Percentiles rank a stretch among this genome's conserved stretches.
Evolutionary conservation across 2,888 invertebrate genomes (phyloP).

Genomic region (Pterobdella sp.): DNA sequence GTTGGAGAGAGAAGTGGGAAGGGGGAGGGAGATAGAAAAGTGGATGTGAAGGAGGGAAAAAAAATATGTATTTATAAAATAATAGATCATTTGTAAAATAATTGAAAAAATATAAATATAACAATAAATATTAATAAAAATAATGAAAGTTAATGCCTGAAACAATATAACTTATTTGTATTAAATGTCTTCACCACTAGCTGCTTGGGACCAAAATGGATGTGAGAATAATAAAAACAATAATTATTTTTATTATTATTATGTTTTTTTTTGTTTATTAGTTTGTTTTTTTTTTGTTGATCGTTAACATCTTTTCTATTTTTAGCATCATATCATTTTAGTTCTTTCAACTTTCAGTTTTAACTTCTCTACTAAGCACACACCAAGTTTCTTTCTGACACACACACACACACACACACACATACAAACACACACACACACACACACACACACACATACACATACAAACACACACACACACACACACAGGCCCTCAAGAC

Average conservation of each 20-base stretch:
- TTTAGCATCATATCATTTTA: neutral
- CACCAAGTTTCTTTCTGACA: neutral
- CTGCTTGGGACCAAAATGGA: slow-evolving; percentile 39
- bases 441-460: neutral
- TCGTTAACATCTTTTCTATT: neutral
- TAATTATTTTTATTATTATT: slow-evolving; percentile 2
- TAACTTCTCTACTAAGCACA: too few species aligned
- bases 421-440: slow-evolving; percentile 14
- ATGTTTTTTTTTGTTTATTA: neutral
- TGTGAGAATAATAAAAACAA: slow-evolving; percentile 33
- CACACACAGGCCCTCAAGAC: slow-evolving; percentile 56
- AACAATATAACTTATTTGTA: too few species aligned
- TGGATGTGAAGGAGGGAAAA: neutral
- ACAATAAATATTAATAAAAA: too few species aligned
- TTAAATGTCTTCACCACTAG: slow-evolving; percentile 27
- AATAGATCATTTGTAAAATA: slow-evolving; percentile 50
- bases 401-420: slow-evolving; percentile 5
- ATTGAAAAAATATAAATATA: too few species aligned
- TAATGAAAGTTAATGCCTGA: too few species aligned
- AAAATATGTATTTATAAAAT: neutral
- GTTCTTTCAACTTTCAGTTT: neutral
- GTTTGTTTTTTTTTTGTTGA: slow-evolving; percentile 1
- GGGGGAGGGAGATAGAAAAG: neutral
- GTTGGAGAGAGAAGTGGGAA: neutral
- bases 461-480: neutral